Percentiles rank a stretch among this genome's conserved stretches.
Conservation (phyloP, 2,888 invertebrate genomes). For the Prosopocoilus inquinatus region DNA sequence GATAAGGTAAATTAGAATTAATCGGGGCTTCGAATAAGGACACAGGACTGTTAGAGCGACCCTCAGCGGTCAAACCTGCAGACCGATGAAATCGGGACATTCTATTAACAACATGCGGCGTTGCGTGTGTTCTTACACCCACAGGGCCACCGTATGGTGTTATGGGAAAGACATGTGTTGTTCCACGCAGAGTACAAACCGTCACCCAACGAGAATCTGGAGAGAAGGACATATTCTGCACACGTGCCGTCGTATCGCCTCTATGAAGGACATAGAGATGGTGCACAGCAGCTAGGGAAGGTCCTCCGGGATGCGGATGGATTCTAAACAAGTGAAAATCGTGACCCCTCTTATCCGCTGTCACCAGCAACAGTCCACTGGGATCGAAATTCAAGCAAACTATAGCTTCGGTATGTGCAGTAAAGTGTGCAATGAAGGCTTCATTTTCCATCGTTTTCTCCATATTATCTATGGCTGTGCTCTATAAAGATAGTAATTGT, state of each 20-base stretch:
- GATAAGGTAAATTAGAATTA: slow-evolving; percentile 63
- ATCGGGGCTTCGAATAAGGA: slow-evolving; percentile 49
- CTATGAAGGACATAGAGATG: slow-evolving; percentile 93
- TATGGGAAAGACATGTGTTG: slow-evolving; percentile 96
- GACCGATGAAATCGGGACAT: slow-evolving; percentile 92
- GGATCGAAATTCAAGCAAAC: slow-evolving; percentile 89
- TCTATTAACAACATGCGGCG: slow-evolving; percentile 89
- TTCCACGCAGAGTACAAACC: slow-evolving; percentile 91
- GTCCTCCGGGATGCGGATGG: slow-evolving; percentile 82
- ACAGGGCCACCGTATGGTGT: slow-evolving; percentile 94
- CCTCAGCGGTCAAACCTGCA: slow-evolving; percentile 77
- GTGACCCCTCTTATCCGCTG: slow-evolving; percentile 89
- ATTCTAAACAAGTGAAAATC: slow-evolving; percentile 95
- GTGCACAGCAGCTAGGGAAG: slow-evolving; percentile 84
- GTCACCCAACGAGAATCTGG: slow-evolving; percentile 96
- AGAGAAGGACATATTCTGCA: slow-evolving; percentile 87
- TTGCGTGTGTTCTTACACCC: slow-evolving; percentile 92
- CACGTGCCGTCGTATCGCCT: slow-evolving; percentile 95
- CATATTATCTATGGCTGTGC: slow-evolving; percentile 22
- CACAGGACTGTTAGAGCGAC: slow-evolving; percentile 71
- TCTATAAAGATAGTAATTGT: slow-evolving; percentile 24
- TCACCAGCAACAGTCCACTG: slow-evolving; percentile 84
- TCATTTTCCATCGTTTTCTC: slow-evolving; percentile 57
- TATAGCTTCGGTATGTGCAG: slow-evolving; percentile 84
- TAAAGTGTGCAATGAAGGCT: slow-evolving; percentile 81